Evolutionary conservation across 1,140 invertebrate species (phyloP).

Genomic region (Temnothorax curvispinosus): DNA sequence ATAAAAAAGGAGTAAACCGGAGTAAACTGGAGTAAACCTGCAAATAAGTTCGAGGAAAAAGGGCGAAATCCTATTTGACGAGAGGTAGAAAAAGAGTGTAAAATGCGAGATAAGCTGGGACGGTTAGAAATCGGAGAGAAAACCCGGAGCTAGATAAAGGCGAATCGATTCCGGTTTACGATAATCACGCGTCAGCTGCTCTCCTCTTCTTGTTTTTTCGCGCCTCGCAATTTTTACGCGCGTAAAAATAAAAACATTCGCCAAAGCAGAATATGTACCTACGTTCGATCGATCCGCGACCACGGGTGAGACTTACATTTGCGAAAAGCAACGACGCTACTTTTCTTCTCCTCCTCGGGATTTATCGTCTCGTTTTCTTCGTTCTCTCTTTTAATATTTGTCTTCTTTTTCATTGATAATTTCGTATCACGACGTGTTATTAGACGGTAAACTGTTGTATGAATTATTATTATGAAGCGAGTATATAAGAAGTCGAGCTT

Average conservation of each 20-base stretch:
- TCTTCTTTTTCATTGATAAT: neutral
- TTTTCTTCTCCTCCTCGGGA: neutral
- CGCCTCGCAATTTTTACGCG: conserved; percentile 22
- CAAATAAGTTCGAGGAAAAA: conserved; percentile 22
- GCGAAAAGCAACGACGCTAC: neutral
- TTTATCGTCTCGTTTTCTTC: neutral
- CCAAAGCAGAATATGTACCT: neutral
- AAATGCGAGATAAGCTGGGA: conserved; percentile 14
- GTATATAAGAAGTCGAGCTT: neutral
- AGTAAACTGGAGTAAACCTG: no score
- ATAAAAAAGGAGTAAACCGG: conserved; percentile 24
- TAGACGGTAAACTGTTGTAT: conserved; percentile 6
- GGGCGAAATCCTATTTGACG: conserved; percentile 43
- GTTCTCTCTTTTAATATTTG: neutral
- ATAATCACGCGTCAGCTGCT: conserved; percentile 43
- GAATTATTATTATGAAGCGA: conserved; percentile 26
- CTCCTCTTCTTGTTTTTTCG: conserved; percentile 14
- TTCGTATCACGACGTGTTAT: neutral
- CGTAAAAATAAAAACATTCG: neutral
- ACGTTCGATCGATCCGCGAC: neutral
- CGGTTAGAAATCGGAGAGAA: neutral
- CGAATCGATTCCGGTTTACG: conserved; percentile 35
- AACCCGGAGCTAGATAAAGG: conserved; percentile 21
- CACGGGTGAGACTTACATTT: neutral
- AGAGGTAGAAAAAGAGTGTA: conserved; percentile 25